phyloP scores from a whole-genome alignment of 2,888 invertebrate species.

The Nasonovia ribisnigri region DNA sequence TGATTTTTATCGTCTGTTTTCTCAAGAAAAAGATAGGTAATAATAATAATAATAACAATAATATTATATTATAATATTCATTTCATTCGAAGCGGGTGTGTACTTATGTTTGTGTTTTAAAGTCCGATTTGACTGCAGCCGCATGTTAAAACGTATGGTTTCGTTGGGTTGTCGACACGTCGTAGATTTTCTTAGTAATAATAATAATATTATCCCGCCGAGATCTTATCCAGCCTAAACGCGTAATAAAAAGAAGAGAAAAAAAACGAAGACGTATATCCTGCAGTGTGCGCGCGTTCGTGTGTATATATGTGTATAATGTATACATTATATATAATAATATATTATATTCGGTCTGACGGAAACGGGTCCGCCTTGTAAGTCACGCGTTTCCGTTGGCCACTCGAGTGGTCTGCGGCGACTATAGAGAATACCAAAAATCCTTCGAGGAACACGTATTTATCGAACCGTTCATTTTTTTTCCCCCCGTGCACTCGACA shows the following conservation, averaged over 20 bases:
- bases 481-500: not conserved
- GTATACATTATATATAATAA: not conserved
- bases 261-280: constrained; percentile 14
- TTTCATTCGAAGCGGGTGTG: not conserved
- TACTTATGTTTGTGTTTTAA: not conserved
- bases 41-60: not conserved
- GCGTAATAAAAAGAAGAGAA: not conserved
- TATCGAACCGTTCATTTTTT: constrained; percentile 51
- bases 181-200: not conserved
- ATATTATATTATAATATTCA: not conserved
- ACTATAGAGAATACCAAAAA: constrained; percentile 40
- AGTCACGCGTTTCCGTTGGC: constrained; percentile 61
- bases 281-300: not conserved
- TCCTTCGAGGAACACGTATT: constrained; percentile 37
- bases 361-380: constrained; percentile 52
- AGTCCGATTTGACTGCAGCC: not conserved
- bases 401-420: constrained; percentile 33
- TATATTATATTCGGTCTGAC: constrained; percentile 46
- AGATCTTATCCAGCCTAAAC: constrained; percentile 42
- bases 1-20: constrained; percentile 29
- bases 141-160: not conserved
- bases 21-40: not conserved
- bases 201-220: constrained; percentile 30
- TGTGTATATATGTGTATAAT: not conserved
- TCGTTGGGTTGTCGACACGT: constrained; percentile 34